Evolutionary conservation across 2,797 vertebrate genomes (phyloP).

Genomic region (Smutsia temminckii): DNA sequence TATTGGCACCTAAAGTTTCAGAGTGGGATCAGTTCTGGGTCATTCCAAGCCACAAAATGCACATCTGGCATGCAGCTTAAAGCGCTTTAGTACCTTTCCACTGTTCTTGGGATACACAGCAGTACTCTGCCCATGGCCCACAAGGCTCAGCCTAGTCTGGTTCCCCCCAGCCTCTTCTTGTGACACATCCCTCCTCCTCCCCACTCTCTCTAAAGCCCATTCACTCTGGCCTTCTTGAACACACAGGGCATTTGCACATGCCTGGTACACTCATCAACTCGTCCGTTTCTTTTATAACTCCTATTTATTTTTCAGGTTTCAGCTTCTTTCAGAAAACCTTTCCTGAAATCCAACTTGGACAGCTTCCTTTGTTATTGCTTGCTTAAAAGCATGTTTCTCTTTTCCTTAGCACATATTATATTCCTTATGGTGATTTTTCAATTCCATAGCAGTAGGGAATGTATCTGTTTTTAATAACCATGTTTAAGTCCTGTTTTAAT

Average conservation of each 20-base stretch:
- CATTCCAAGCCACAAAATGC: not conserved
- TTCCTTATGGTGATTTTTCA: not conserved
- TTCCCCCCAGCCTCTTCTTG: not conserved
- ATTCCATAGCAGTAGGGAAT: not conserved
- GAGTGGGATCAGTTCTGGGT: not conserved
- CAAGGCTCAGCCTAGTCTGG: not conserved
- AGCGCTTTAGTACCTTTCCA: not conserved
- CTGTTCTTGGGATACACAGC: not conserved
- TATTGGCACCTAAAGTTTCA: not conserved
- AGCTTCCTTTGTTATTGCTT: not conserved
- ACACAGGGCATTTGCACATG: not conserved
- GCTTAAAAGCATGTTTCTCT: not conserved
- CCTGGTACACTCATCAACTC: not conserved
- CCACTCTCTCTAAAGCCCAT: not conserved
- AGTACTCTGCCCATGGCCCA: not conserved
- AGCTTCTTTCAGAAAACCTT: not conserved
- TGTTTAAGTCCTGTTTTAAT: no score
- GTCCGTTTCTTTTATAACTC: not conserved
- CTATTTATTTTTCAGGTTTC: not conserved
- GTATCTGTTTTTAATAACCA: not conserved
- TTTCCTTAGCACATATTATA: not conserved
- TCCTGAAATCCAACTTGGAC: not conserved
- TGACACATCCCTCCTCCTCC: not conserved
- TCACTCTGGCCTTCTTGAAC: not conserved
- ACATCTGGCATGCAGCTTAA: not conserved